Base-by-base conservation (phyloP, 2,888 invertebrate genomes). In the Oscheius sp. region DNA sequence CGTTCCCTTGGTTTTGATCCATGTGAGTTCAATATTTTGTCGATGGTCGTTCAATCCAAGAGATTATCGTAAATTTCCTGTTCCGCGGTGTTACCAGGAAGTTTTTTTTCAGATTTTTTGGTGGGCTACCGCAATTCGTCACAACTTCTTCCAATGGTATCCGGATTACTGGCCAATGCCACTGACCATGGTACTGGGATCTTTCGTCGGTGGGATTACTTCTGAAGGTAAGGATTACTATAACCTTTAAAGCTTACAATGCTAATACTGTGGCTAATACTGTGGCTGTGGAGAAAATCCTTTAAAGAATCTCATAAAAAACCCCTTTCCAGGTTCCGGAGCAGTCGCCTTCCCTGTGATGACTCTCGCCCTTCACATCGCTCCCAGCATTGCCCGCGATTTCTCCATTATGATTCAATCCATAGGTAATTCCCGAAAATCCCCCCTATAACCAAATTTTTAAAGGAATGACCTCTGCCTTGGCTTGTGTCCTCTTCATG, bases 131-230 rank as follows among this genome's bases (percentile, higher is more conserved):
- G 85, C 87, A 18, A 77, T 88, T 58, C 80, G 82, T 35, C 79
- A 81, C 76, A 74, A 85, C 74, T 81, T 82, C 55, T 86, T 87
- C 81, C 70, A 76, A 59, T 79, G 82, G 52, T 89, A 86, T 73
- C 74, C 76, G 18, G 83, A 85, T 21, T 85, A 85, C 63, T 88
- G 84, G 84, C 81, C 83, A 69, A 88, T 88, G 85, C 85, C 86
- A 12, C 69, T 89, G 27, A 88, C 88, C 7, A 88, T 89, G 88
- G 76, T 88, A 16, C 73, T 86, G 18, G 88, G 88, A 0, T 87
- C 88, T 23, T 83, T 84, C 23, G 84, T 88, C 59, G 86, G 85
- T 52, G 85, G 86, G 53, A 87, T 87, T 84, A 86, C 86, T 18
- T 81, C 81, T 12, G 86, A 86, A 74, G 86, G 35, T 35, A 35